A percentile compares a stretch with the other conserved stretches of the same genome.
These are phyloP conservation scores for Labeo catla DNA, from an alignment of 2,113 vertebrate species.

Conservation along the genomic window DNA sequence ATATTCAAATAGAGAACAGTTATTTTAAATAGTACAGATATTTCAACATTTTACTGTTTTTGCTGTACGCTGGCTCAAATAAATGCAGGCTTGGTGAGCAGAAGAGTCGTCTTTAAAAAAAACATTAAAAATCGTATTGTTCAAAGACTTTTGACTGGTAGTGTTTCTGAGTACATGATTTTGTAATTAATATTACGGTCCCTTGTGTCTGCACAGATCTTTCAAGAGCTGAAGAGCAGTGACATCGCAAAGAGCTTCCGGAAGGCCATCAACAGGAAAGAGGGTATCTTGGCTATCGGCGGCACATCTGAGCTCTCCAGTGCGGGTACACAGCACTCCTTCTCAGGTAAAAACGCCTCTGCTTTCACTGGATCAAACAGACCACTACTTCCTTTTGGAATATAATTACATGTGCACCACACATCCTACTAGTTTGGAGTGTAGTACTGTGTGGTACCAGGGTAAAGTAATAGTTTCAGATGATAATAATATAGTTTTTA, in stretches of 20 bases:
- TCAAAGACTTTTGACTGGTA: too few species aligned
- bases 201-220: slow-evolving; percentile 76
- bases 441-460: neutral
- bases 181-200: neutral
- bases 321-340: slow-evolving; percentile 95
- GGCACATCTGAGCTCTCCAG: slow-evolving; percentile 92
- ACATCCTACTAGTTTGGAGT: neutral
- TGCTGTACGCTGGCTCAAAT: too few species aligned
- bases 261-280: slow-evolving; percentile 93
- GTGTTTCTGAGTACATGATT: neutral
- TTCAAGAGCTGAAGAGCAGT: slow-evolving; percentile 90
- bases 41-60: too few species aligned
- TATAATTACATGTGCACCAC: neutral
- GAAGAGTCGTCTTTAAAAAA: too few species aligned
- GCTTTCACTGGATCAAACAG: slow-evolving; percentile 16
- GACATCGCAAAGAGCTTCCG: slow-evolving; percentile 92
- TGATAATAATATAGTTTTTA: neutral
- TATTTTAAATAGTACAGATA: too few species aligned
- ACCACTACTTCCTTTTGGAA: neutral
- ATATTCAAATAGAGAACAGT: too few species aligned
- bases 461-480: neutral
- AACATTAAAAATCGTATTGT: too few species aligned
- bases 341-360: slow-evolving; percentile 69
- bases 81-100: too few species aligned
- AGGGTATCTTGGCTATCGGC: slow-evolving; percentile 93